phyloP scores from a whole-genome alignment of 2,888 invertebrate species.

The Phyllotreta striolata region DNA sequence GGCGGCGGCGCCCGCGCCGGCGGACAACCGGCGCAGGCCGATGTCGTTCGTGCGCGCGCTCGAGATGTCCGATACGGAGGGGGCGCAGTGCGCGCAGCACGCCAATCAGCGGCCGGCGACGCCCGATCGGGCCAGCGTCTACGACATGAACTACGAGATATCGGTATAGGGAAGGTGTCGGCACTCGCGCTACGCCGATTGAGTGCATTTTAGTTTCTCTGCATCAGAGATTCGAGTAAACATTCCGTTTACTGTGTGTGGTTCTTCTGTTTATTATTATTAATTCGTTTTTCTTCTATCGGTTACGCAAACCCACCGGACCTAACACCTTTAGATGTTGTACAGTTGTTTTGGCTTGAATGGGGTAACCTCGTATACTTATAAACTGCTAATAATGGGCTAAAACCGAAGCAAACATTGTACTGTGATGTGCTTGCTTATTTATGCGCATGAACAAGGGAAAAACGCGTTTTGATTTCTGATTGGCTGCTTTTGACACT shows the following conservation, averaged over 20 bases:
- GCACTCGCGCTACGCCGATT: slow-evolving; percentile 58
- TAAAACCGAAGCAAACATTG: too few species aligned
- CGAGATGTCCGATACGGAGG: slow-evolving; percentile 84
- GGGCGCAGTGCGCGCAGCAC: slow-evolving; percentile 59
- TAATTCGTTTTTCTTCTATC: neutral
- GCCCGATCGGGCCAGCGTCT: slow-evolving; percentile 87
- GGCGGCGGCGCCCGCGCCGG: slow-evolving; percentile 49
- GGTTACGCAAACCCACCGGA: slow-evolving; percentile 27
- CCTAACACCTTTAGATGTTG: slow-evolving; percentile 32
- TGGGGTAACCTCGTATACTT: too few species aligned
- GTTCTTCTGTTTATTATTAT: too few species aligned
- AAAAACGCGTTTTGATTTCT: too few species aligned
- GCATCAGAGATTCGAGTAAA: slow-evolving; percentile 56
- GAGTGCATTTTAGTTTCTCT: slow-evolving; percentile 57
- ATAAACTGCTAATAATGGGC: too few species aligned
- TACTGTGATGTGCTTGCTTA: too few species aligned
- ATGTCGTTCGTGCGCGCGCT: slow-evolving; percentile 90
- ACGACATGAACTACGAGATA: slow-evolving; percentile 96
- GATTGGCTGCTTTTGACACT: too few species aligned
- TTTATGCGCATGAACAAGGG: too few species aligned
- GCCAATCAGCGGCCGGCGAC: slow-evolving; percentile 63
- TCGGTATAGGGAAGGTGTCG: slow-evolving; percentile 79
- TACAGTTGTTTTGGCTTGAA: too few species aligned
- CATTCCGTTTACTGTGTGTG: slow-evolving; percentile 48
- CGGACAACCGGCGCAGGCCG: slow-evolving; percentile 70